These are phyloP conservation scores for Myiotriccus ornatus DNA, from an alignment of 2,797 vertebrate species.

Conservation along the genomic window DNA sequence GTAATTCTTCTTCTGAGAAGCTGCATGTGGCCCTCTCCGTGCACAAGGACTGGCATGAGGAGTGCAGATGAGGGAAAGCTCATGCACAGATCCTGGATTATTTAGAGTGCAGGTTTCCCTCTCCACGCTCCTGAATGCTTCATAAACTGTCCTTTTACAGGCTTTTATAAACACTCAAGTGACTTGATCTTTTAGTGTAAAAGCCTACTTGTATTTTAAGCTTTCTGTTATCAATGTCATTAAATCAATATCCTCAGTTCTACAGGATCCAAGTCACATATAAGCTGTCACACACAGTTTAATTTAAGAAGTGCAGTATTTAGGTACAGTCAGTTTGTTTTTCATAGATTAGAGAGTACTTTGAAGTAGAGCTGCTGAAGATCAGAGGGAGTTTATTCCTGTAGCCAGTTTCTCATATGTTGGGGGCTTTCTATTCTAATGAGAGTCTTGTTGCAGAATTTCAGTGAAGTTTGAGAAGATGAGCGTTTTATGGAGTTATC, in stretches of 20 bases:
- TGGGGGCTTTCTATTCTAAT: not conserved
- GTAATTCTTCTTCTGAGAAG: not conserved
- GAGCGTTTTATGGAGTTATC: not conserved
- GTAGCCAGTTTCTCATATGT: not conserved
- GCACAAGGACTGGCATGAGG: not conserved
- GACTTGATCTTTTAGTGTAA: constrained; percentile 2
- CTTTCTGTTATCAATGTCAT: constrained; percentile 41
- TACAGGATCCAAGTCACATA: constrained; percentile 8
- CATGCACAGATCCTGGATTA: not conserved
- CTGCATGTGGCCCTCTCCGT: not conserved
- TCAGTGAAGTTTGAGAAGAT: not conserved
- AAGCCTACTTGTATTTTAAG: constrained; percentile 30
- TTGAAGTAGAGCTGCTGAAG: constrained; percentile 30
- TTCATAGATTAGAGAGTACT: not conserved
- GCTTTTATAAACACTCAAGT: constrained; percentile 23
- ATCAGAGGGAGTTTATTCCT: constrained; percentile 43
- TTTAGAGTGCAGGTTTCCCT: not conserved
- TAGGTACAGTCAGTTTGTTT: constrained; percentile 34
- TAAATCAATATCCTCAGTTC: constrained; percentile 60
- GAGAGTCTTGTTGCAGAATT: not conserved
- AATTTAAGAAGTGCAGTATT: constrained; percentile 30
- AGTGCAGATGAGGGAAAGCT: not conserved
- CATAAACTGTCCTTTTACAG: not conserved
- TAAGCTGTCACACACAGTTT: constrained; percentile 50
- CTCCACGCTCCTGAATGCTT: not conserved